Conservation (phyloP, 2,888 invertebrate genomes). For the Parnassius glacialis region DNA sequence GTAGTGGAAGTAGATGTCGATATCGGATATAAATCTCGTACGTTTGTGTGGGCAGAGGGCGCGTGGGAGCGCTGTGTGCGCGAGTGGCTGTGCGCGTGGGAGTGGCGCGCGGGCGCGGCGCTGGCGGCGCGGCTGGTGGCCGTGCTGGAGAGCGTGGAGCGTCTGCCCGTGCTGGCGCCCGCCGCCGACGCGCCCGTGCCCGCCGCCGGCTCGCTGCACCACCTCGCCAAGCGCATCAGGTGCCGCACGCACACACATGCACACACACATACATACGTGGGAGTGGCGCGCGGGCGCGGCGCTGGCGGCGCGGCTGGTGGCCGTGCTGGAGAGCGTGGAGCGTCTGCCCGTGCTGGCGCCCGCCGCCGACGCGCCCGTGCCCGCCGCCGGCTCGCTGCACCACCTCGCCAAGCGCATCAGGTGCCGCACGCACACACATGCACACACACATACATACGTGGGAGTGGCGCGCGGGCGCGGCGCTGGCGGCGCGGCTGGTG, state of each 20-base stretch:
- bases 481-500: slow-evolving; percentile 93
- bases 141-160: slow-evolving; percentile 98
- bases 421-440: slow-evolving; percentile 32
- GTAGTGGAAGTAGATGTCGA: no score
- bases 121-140: slow-evolving; percentile 93
- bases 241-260: slow-evolving; percentile 27
- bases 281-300: slow-evolving; percentile 58
- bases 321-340: slow-evolving; percentile 97
- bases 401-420: slow-evolving; percentile 93
- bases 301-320: slow-evolving; percentile 94
- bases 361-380: slow-evolving; percentile 87
- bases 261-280: no score
- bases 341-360: slow-evolving; percentile 96
- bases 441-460: no score
- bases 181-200: slow-evolving; percentile 87
- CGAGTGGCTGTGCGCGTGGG: no score
- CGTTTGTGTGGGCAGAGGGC: slow-evolving; percentile 39
- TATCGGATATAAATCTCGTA: no score
- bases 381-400: slow-evolving; percentile 88
- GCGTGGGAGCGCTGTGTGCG: slow-evolving; percentile 33
- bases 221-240: slow-evolving; percentile 92
- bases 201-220: slow-evolving; percentile 90
- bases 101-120: slow-evolving; percentile 87
- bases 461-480: slow-evolving; percentile 55
- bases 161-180: slow-evolving; percentile 95